Base-by-base conservation (phyloP, 2,888 invertebrate genomes). In the Zhuqinia jingwanae region DNA sequence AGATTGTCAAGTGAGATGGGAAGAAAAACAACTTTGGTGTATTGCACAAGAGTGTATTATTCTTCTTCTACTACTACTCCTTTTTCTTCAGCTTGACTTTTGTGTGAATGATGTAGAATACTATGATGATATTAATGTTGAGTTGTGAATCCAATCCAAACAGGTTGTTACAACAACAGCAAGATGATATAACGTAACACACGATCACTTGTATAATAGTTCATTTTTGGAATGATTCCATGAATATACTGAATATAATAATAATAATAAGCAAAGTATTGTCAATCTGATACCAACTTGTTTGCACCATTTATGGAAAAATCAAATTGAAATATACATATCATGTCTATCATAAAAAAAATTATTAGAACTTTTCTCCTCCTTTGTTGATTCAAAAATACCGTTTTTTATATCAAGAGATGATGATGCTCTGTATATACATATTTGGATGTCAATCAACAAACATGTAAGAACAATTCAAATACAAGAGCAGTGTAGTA, bases 31-130 rank as follows among this genome's bases (percentile, higher is more conserved):
- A 56, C 75, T 75, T 58, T n/a, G n/a, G 27, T 56, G 42, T 77
- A 58, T 77, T 77, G 58, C 76, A 42, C 58, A 77, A 56, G 36
- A 56, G 36, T 75, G 76, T n/a, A n/a, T n/a, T n/a, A n/a, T n/a
- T 77, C 73, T 27, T 75, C 73, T 75, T 75, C 50, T 53, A n/a
- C 25, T 6, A 36, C 36, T 36, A 8, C 36, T n/a, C n/a, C n/a
- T n/a, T n/a, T n/a, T n/a, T n/a, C n/a, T n/a, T n/a, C 36, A 36
- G 8, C 36, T 36, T 36, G 36, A 36, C 36, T 36, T 36, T 36
- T 36, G n/a, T n/a, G n/a, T 36, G 36, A 75, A 75, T 75, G 50
- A 75, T 25, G n/a, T n/a, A n/a, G 50, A 45, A 50, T n/a, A 11
- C 6, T 11, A 50, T 22, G 47, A 45, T 10, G 73, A 45, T 3